Base-by-base conservation (phyloP, 2,113 vertebrate species). In the Hemibagrus wyckioides region DNA sequence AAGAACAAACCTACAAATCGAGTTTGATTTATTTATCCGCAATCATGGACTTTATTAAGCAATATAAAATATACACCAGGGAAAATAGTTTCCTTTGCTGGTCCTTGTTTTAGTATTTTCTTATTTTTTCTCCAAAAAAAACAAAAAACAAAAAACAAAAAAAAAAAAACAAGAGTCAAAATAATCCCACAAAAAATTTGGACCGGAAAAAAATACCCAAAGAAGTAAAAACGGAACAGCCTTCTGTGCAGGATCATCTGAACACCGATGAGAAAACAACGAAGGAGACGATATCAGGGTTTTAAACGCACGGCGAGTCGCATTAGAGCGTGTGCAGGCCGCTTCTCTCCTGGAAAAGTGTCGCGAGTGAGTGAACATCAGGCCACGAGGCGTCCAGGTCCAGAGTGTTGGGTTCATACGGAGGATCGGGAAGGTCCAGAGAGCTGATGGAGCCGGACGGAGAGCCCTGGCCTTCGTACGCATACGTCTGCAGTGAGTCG, bases 401-500 rank as follows among this genome's bases (percentile, higher is more conserved):
- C 88, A 94, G 95, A 90, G 97, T 97, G 92, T 96, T 96, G 94
- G 97, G 92, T 89, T 98, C 97, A 3, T 96, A 96, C 1, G 95
- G 96, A 13, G 95, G 96, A 0, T 94, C 95, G 0, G 94, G 94
- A 73, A 97, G 97, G 93, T 99, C 98, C 90, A 99, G 92, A 0
- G 97, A 98, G 91, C 98, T 99, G 93, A 99, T 95, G 71, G 98
- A 97, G 3, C 98, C 98, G 0, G 96, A 93, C 80, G 96, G 96
- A 0, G 98, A 99, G 21, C 97, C 95, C 86, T 96, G 96, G 48
- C 98, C 98, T 91, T 99, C 98, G 13, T 97, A 99, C 2, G 98
- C 97, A 2, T 98, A 99, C 84, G 97, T 99, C 94, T 99, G 98
- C 77, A 99, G 95, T 13, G 98, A 99, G 94, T 99, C 98, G 85